These are phyloP conservation scores for Sphaerophoria rueppellii DNA, from an alignment of 2,888 invertebrate genomes.

Conservation along the genomic window DNA sequence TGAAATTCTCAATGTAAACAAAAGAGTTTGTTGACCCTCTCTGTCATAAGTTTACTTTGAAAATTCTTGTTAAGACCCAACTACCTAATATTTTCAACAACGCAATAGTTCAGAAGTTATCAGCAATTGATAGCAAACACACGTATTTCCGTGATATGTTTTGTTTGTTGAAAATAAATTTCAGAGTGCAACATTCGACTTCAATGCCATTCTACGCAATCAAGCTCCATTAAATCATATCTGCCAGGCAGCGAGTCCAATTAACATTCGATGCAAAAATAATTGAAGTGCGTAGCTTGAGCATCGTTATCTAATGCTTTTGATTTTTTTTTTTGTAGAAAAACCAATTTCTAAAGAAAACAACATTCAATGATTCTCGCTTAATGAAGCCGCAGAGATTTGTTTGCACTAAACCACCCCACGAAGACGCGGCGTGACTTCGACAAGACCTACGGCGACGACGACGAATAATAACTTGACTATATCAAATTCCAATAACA, in stretches of 20 bases:
- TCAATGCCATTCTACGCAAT: not conserved
- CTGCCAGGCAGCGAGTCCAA: not conserved
- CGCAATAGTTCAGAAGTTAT: conserved; percentile 4
- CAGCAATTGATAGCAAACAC: conserved; percentile 3
- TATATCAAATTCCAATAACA: conserved; percentile 30
- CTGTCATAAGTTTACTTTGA: too few species aligned
- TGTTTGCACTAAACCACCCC: not conserved
- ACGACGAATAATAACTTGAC: not conserved
- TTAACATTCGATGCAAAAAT: not conserved
- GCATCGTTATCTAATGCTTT: conserved; percentile 7
- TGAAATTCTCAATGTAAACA: not conserved
- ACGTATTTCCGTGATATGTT: not conserved
- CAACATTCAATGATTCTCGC: conserved; percentile 8
- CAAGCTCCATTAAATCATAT: too few species aligned
- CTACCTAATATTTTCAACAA: not conserved
- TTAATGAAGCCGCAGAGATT: conserved; percentile 26
- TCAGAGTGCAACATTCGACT: conserved; percentile 13
- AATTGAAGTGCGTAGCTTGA: conserved; percentile 24
- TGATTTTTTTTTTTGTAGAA: not conserved
- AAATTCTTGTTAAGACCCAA: not conserved
- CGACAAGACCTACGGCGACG: not conserved
- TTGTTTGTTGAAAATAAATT: not conserved
- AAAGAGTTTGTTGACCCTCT: conserved; percentile 6
- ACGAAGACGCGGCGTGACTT: conserved; percentile 33
- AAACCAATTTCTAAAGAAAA: not conserved